Percentiles rank a stretch among this genome's conserved stretches.
These are phyloP conservation scores for Tetanocera ferruginea DNA, from an alignment of 2,888 invertebrate species.

Conservation along the genomic window DNA sequence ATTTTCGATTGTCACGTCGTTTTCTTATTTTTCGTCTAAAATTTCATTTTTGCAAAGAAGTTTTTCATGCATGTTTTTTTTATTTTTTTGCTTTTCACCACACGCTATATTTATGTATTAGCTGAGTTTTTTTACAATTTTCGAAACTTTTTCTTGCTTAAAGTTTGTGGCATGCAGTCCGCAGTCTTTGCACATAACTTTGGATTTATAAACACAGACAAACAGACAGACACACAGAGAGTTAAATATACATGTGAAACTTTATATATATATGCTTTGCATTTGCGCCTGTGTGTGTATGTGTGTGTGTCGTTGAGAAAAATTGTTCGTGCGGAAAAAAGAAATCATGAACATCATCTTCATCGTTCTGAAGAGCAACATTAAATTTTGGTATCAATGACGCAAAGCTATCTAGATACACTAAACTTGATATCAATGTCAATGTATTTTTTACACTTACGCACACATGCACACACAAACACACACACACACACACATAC, in stretches of 20 bases:
- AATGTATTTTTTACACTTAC: conserved; percentile 49
- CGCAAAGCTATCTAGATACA: neutral
- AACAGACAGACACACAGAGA: neutral
- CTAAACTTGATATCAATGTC: conserved; percentile 58
- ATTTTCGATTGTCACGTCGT: conserved; percentile 48
- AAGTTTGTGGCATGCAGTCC: neutral
- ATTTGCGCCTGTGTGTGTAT: conserved; percentile 5
- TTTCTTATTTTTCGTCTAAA: neutral
- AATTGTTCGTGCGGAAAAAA: conserved; percentile 44
- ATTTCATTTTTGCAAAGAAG: conserved; percentile 7
- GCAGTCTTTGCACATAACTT: conserved; percentile 9
- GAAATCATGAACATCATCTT: conserved; percentile 30
- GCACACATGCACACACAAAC: neutral
- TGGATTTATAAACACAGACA: conserved; percentile 31
- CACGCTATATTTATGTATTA: neutral
- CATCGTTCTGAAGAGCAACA: conserved; percentile 43
- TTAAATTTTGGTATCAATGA: conserved; percentile 23
- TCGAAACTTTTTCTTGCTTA: neutral
- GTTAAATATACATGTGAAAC: neutral
- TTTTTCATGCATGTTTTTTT: neutral
- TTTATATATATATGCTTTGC: neutral
- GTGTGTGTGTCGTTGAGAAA: conserved; percentile 35
- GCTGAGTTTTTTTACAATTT: neutral
- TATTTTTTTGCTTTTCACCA: neutral
- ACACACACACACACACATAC: neutral